A percentile compares a stretch with the other conserved stretches of the same genome.
Evolutionary conservation across 1,140 invertebrate species (phyloP).

Genomic region (Trichogramma pretiosum): DNA sequence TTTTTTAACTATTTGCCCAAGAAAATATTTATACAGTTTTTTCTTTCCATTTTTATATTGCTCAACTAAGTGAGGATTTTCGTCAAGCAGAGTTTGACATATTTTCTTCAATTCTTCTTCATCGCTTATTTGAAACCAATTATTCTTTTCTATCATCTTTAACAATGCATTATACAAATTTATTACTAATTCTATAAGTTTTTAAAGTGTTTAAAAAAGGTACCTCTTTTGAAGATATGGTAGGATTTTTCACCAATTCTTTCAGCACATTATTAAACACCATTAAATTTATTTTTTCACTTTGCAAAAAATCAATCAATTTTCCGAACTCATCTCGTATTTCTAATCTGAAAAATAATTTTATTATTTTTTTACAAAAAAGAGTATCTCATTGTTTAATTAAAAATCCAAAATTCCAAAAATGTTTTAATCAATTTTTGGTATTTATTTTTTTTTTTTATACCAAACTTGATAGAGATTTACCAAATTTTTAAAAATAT

Average conservation of each 20-base stretch:
- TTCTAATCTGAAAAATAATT: conserved; percentile 35
- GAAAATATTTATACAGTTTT: conserved; percentile 57
- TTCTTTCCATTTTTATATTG: conserved; percentile 61
- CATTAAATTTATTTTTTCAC: conserved; percentile 52
- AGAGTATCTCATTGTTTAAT: too few relatives aligned
- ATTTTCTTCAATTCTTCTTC: conserved; percentile 49
- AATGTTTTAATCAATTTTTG: too few relatives aligned
- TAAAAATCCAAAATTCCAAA: too few relatives aligned
- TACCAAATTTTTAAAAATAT: background rate
- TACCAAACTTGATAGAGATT: conserved; percentile 4
- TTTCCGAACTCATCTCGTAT: conserved; percentile 48
- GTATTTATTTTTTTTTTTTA: too few relatives aligned
- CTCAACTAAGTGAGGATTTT: conserved; percentile 59
- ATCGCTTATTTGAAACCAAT: conserved; percentile 57
- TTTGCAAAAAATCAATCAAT: conserved; percentile 51
- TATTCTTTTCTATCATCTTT: conserved; percentile 55
- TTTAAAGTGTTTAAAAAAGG: conserved; percentile 8
- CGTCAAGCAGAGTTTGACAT: conserved; percentile 53
- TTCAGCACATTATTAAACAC: conserved; percentile 48
- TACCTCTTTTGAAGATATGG: conserved; percentile 41
- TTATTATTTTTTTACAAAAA: background rate
- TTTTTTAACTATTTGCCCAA: conserved; percentile 50
- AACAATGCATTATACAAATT: conserved; percentile 22
- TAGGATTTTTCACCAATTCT: conserved; percentile 44
- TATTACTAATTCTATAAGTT: conserved; percentile 7